These are phyloP conservation scores for Eristalis pertinax DNA, from an alignment of 2,888 invertebrate genomes.

Conservation along the genomic window DNA sequence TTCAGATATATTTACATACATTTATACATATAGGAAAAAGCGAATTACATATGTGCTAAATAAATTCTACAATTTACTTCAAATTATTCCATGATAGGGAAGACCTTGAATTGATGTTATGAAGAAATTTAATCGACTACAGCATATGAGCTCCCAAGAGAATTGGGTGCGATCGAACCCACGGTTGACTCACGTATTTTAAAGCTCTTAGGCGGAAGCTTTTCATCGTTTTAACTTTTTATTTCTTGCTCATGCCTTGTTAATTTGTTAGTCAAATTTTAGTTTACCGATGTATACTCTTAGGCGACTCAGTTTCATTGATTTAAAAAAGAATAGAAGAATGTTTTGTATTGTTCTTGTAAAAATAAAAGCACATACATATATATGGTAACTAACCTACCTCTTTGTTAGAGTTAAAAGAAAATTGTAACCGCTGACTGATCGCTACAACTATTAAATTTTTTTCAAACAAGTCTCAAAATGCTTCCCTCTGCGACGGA, in stretches of 20 bases:
- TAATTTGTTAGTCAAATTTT: not conserved
- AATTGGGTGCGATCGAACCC: not conserved
- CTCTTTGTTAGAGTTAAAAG: no score
- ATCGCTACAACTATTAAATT: no score
- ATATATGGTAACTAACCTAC: no score
- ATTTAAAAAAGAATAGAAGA: no score
- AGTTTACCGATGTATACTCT: conserved; percentile 33
- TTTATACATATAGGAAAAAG: not conserved
- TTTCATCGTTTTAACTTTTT: not conserved
- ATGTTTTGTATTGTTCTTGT: no score
- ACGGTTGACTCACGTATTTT: not conserved
- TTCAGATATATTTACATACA: no score
- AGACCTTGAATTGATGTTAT: not conserved
- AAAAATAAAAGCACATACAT: no score
- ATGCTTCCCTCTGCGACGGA: no score
- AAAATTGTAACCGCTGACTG: no score
- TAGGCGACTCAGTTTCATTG: conserved; percentile 18
- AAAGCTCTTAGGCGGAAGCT: not conserved
- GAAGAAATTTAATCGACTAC: not conserved
- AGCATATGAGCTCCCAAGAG: not conserved
- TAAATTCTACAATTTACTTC: not conserved
- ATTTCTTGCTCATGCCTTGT: not conserved
- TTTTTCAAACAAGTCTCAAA: no score
- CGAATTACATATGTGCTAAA: not conserved
- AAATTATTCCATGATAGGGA: not conserved